Percentiles rank a stretch among this genome's conserved stretches.
Evolutionary conservation across 2,797 vertebrate species (phyloP).

Genomic region (Pseudomugil tenellus): DNA sequence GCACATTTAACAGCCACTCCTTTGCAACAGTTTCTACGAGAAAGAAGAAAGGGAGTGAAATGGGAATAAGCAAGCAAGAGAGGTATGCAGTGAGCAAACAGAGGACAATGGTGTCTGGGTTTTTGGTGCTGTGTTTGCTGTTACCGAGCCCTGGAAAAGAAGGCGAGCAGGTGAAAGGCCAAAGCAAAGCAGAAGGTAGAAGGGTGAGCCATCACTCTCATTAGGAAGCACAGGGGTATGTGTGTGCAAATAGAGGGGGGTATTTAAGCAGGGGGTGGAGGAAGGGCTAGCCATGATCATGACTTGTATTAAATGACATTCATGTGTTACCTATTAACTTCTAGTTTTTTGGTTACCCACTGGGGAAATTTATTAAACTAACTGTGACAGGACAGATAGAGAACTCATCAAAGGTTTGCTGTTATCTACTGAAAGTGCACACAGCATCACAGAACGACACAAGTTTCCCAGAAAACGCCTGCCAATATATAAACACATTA

Average conservation of each 20-base stretch:
- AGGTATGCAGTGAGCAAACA: slow-evolving; percentile 78
- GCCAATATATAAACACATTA: slow-evolving; percentile 42
- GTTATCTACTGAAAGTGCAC: slow-evolving; percentile 19
- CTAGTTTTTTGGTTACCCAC: slow-evolving; percentile 48
- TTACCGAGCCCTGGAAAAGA: slow-evolving; percentile 59
- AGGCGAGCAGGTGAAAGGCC: slow-evolving; percentile 55
- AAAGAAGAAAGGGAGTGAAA: slow-evolving; percentile 56
- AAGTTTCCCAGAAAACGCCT: slow-evolving; percentile 1
- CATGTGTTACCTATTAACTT: slow-evolving; percentile 71
- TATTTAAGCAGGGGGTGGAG: slow-evolving; percentile 45
- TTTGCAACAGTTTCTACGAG: slow-evolving; percentile 61
- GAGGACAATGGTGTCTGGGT: slow-evolving; percentile 75
- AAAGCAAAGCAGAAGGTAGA: slow-evolving; percentile 29
- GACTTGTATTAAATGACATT: slow-evolving; percentile 58
- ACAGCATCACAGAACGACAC: slow-evolving; percentile 1
- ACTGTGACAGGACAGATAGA: slow-evolving; percentile 29
- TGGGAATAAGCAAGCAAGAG: slow-evolving; percentile 61
- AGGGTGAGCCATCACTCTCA: slow-evolving; percentile 48
- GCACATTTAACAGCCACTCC: slow-evolving; percentile 32
- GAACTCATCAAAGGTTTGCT: slow-evolving; percentile 33
- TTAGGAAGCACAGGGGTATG: slow-evolving; percentile 29
- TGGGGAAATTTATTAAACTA: slow-evolving; percentile 36
- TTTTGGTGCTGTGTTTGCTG: slow-evolving; percentile 53
- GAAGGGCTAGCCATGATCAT: slow-evolving; percentile 47
- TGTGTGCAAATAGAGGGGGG: slow-evolving; percentile 27